Conservation (phyloP, 2,797 vertebrate species). For the Parauchenoglanis punctatus region DNA sequence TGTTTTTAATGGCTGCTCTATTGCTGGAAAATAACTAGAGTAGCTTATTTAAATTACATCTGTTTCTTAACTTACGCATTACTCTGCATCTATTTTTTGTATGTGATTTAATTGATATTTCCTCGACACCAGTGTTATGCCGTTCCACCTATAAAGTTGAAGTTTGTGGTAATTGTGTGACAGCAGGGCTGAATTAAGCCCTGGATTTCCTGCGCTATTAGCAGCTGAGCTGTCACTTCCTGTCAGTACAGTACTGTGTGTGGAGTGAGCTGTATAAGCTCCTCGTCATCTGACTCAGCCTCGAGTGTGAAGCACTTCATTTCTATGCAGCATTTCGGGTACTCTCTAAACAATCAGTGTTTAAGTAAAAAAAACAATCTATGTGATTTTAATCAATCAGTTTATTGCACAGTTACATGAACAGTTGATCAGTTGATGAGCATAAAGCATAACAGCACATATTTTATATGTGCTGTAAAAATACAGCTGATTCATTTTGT, state of each 20-base stretch:
- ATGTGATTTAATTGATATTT: background rate
- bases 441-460: background rate
- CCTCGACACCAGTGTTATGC: background rate
- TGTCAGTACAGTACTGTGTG: constrained; percentile 19
- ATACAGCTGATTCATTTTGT: background rate
- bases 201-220: constrained; percentile 34
- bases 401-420: background rate
- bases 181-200: constrained; percentile 35
- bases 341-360: background rate
- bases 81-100: background rate
- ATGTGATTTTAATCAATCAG: background rate
- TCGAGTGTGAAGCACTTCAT: background rate
- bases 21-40: background rate
- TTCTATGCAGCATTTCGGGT: background rate
- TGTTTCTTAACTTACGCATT: background rate
- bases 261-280: constrained; percentile 12
- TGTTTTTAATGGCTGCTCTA: background rate
- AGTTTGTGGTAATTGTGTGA: constrained; percentile 4
- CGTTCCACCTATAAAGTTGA: background rate
- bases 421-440: background rate
- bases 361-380: background rate
- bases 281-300: background rate
- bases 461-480: background rate
- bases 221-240: constrained; percentile 42
- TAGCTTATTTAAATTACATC: background rate